Percentiles rank a stretch among this genome's conserved stretches.
Conservation (phyloP, 2,797 vertebrate species). For the Phalloptychus januarius region DNA sequence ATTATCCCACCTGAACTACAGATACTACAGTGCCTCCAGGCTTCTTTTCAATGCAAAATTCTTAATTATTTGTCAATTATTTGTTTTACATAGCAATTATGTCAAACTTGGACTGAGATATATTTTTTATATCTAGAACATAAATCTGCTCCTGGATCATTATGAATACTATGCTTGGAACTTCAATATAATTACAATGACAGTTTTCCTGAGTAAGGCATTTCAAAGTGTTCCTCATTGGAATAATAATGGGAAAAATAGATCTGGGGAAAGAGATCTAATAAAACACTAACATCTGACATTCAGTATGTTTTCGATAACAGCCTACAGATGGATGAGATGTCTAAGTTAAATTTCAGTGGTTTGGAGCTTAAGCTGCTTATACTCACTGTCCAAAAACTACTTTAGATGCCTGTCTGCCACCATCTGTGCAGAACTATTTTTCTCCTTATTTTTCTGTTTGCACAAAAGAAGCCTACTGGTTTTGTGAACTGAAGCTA, state of each 20-base stretch:
- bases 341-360: neutral
- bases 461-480: neutral
- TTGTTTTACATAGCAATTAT: too few species aligned
- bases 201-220: neutral
- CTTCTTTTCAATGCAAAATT: neutral
- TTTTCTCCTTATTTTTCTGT: constrained; percentile 1
- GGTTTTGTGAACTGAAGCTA: neutral
- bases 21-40: neutral
- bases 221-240: neutral
- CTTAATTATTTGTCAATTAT: too few species aligned
- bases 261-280: neutral
- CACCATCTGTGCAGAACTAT: neutral
- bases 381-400: constrained; percentile 3
- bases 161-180: too few species aligned
- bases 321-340: neutral
- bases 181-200: too few species aligned
- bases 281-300: neutral
- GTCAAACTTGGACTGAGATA: too few species aligned
- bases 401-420: neutral
- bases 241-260: neutral
- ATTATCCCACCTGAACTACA: neutral
- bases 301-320: neutral
- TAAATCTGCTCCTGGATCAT: too few species aligned
- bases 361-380: neutral
- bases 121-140: too few species aligned